These are phyloP conservation scores for Catagonus wagneri DNA, from an alignment of 2,113 vertebrate genomes.

Conservation along the genomic window DNA sequence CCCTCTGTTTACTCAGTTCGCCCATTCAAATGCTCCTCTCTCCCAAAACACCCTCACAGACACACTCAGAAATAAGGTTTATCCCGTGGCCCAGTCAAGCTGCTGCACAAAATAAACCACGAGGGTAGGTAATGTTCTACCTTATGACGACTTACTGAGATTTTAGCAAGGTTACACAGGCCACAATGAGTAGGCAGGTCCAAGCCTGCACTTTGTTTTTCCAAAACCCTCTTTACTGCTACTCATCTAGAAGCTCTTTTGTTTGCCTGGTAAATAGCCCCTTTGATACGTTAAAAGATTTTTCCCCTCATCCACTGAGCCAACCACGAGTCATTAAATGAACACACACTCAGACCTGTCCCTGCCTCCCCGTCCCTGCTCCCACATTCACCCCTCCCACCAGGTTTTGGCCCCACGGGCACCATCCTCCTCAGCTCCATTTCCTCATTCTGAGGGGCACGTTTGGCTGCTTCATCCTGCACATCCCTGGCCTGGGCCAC, in stretches of 20 bases:
- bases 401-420: neutral
- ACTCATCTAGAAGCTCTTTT: neutral
- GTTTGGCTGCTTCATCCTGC: neutral
- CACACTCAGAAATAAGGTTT: neutral
- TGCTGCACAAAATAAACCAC: neutral
- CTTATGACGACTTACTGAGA: neutral
- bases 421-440: neutral
- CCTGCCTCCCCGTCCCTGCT: fast-evolving
- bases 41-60: neutral
- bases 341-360: neutral
- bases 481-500: neutral
- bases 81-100: neutral
- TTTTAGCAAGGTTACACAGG: neutral
- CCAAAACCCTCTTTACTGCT: neutral
- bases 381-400: neutral
- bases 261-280: neutral
- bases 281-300: neutral
- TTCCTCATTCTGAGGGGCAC: neutral
- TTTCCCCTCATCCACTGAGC: neutral
- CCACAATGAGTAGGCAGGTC: neutral
- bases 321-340: neutral
- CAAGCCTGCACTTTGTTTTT: neutral
- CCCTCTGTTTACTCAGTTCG: neutral
- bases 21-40: neutral
- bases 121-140: neutral